Conservation (phyloP, 2,888 invertebrate species). For the Papilio demoleus region DNA sequence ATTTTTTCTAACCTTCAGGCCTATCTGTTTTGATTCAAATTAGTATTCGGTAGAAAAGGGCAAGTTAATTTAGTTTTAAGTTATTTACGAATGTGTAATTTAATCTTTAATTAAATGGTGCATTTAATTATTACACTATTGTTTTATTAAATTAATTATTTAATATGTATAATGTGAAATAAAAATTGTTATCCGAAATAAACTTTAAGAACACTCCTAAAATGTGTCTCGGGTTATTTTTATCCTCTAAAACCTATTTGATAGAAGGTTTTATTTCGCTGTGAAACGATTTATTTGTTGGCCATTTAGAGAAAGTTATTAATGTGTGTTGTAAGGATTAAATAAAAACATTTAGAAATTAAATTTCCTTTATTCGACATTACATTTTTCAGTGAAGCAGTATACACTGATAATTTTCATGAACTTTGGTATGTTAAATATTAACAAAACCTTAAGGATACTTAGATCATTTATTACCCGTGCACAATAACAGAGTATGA, state of each 20-base stretch:
- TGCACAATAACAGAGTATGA: not conserved
- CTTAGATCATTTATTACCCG: not conserved
- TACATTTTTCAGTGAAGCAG: conserved; percentile 64
- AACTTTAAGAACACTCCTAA: not conserved
- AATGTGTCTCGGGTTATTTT: not conserved
- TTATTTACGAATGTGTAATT: not conserved
- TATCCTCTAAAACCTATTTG: not conserved
- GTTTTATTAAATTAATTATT: not conserved
- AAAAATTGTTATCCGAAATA: not conserved
- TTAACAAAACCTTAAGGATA: conserved; percentile 46
- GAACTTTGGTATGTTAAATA: conserved; percentile 47
- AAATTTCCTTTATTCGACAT: conserved; percentile 69
- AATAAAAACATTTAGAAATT: conserved; percentile 61
- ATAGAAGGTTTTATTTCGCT: too few relatives aligned
- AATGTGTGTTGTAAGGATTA: conserved; percentile 7
- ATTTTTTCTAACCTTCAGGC: too few relatives aligned
- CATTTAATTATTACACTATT: not conserved
- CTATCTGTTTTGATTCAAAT: too few relatives aligned
- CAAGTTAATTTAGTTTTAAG: not conserved
- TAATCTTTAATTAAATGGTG: not conserved
- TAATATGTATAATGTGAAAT: not conserved
- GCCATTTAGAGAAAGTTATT: not conserved
- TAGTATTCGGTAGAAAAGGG: too few relatives aligned
- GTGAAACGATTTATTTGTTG: too few relatives aligned
- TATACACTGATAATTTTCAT: conserved; percentile 46